Evolutionary conservation across 2,888 invertebrate species (phyloP).

Genomic region (Drosophila affinis): DNA sequence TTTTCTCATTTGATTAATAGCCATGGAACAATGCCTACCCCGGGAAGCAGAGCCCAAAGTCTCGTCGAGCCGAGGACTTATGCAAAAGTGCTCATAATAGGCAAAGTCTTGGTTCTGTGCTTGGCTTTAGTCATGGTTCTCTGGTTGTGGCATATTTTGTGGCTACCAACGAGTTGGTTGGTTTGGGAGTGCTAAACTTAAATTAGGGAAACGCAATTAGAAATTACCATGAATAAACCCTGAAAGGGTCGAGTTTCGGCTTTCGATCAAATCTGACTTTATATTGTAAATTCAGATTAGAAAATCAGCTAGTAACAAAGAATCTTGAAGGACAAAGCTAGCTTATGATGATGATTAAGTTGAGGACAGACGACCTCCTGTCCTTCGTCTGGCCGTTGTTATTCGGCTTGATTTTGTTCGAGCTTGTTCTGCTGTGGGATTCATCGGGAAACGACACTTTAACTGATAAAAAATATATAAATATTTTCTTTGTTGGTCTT

Average conservation of each 20-base stretch:
- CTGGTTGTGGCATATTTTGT: constrained; percentile 37
- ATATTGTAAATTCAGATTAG: neutral
- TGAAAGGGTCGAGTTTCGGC: constrained; percentile 26
- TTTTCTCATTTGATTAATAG: constrained; percentile 49
- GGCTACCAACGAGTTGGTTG: constrained; percentile 26
- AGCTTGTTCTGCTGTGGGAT: constrained; percentile 21
- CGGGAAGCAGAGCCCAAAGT: neutral
- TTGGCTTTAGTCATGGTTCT: neutral
- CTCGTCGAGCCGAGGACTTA: neutral
- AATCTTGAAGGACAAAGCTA: neutral
- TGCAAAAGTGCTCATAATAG: constrained; percentile 39
- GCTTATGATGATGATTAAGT: neutral
- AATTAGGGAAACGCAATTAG: constrained; percentile 33
- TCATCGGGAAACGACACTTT: constrained; percentile 45
- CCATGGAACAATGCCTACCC: constrained; percentile 26
- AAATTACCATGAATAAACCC: constrained; percentile 32
- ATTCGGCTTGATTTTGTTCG: neutral
- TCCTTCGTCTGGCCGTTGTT: constrained; percentile 9
- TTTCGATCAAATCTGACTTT: constrained; percentile 19
- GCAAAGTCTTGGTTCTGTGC: neutral
- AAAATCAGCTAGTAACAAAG: neutral
- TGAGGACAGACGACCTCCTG: constrained; percentile 3
- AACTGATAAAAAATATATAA: constrained; percentile 40
- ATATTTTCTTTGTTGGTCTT: constrained; percentile 47
- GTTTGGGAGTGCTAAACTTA: neutral